Evolutionary conservation across 2,888 invertebrate genomes (phyloP).

Genomic region (Globia sparganii): DNA sequence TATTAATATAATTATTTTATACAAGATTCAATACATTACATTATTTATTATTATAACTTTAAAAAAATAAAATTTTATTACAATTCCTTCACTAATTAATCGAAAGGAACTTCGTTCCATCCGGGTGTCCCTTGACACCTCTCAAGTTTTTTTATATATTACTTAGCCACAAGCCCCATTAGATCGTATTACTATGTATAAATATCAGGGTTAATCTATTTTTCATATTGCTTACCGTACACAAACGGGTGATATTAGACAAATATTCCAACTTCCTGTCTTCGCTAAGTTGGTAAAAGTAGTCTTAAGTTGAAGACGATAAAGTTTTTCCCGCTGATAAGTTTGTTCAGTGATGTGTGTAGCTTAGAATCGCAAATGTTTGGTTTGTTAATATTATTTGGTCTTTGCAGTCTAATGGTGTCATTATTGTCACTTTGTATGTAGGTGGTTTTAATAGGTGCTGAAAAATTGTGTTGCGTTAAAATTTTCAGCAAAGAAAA

Average conservation of each 20-base stretch:
- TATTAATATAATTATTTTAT: no score
- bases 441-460: background rate
- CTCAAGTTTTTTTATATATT: no score
- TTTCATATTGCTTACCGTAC: constrained; percentile 24
- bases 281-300: constrained; percentile 57
- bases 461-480: no score
- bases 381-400: constrained; percentile 29
- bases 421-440: background rate
- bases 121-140: no score
- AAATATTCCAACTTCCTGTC: constrained; percentile 50
- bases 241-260: constrained; percentile 52
- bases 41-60: no score
- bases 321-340: constrained; percentile 62
- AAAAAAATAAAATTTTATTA: no score
- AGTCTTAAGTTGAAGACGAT: constrained; percentile 64
- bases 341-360: constrained; percentile 53
- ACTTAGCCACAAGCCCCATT: no score
- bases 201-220: background rate
- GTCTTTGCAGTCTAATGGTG: constrained; percentile 8
- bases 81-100: no score
- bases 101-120: no score
- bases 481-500: no score
- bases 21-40: no score
- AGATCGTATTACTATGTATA: background rate
- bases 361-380: constrained; percentile 36